These are phyloP conservation scores for Microctenopoma lineatum DNA, from an alignment of 2,797 vertebrate species.

Conservation along the genomic window DNA sequence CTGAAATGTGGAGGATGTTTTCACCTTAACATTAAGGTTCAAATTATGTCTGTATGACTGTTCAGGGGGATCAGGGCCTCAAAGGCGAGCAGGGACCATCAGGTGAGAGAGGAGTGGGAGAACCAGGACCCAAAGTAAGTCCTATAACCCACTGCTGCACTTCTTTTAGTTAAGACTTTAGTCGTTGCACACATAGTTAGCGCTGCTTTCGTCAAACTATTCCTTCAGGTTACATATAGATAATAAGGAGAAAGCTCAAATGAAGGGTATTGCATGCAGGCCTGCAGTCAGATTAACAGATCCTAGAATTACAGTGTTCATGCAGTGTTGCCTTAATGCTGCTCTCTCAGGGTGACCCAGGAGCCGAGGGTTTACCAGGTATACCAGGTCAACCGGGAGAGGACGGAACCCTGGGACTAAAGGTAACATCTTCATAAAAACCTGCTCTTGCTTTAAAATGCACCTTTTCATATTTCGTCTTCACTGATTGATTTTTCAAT, in stretches of 20 bases:
- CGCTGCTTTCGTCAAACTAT: no score
- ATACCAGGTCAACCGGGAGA: slow-evolving; percentile 82
- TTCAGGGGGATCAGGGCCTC: slow-evolving; percentile 85
- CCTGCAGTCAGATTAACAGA: background rate
- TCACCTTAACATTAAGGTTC: no score
- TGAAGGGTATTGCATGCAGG: no score
- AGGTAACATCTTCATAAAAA: slow-evolving; percentile 70
- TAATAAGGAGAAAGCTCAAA: no score
- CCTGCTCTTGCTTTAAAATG: background rate
- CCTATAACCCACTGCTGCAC: background rate
- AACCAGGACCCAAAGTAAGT: slow-evolving; percentile 83
- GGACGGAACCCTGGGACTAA: slow-evolving; percentile 80
- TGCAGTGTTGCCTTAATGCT: background rate
- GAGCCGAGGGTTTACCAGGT: slow-evolving; percentile 79
- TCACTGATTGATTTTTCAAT: slow-evolving; percentile 20
- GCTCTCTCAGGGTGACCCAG: slow-evolving; percentile 82
- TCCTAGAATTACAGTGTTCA: background rate
- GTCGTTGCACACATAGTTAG: no score
- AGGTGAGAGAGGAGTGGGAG: slow-evolving; percentile 81
- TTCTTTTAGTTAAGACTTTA: no score
- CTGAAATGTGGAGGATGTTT: no score
- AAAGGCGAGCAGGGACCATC: slow-evolving; percentile 81
- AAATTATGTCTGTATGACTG: slow-evolving; percentile 1
- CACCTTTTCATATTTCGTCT: background rate
- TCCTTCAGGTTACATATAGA: no score